Evolutionary conservation across 2,797 vertebrate genomes (phyloP).

Genomic region (Anguilla marmorata): DNA sequence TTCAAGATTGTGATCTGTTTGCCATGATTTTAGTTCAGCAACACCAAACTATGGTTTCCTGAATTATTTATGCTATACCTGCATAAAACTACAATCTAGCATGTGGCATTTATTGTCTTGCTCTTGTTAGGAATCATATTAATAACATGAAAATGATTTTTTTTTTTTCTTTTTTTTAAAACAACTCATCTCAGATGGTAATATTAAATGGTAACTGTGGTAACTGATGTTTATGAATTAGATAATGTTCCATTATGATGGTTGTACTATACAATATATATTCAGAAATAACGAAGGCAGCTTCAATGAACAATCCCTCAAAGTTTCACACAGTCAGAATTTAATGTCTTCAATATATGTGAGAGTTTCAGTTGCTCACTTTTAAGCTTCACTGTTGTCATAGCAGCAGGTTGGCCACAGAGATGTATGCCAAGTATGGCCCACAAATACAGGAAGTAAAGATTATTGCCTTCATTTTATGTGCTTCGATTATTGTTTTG

Average conservation of each 20-base stretch:
- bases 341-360: not conserved
- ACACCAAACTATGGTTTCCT: not conserved
- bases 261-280: not conserved
- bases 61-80: not conserved
- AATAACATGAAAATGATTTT: not conserved
- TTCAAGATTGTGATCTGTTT: not conserved
- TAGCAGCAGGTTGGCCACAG: not conserved
- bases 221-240: not conserved
- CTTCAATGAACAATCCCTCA: not conserved
- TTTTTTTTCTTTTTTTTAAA: too few species aligned
- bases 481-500: constrained; percentile 2
- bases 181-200: too few species aligned
- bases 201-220: not conserved
- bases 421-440: not conserved
- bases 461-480: constrained; percentile 9
- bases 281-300: not conserved
- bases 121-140: not conserved
- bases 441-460: not conserved
- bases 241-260: not conserved
- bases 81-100: not conserved
- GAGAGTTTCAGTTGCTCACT: not conserved
- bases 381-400: not conserved
- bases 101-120: not conserved
- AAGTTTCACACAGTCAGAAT: constrained; percentile 13
- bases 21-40: not conserved